Evolutionary conservation across 1,140 invertebrate genomes (phyloP), one percentile per base, ranked within the genome.

Genomic region (Phymastichus coffea): DNA sequence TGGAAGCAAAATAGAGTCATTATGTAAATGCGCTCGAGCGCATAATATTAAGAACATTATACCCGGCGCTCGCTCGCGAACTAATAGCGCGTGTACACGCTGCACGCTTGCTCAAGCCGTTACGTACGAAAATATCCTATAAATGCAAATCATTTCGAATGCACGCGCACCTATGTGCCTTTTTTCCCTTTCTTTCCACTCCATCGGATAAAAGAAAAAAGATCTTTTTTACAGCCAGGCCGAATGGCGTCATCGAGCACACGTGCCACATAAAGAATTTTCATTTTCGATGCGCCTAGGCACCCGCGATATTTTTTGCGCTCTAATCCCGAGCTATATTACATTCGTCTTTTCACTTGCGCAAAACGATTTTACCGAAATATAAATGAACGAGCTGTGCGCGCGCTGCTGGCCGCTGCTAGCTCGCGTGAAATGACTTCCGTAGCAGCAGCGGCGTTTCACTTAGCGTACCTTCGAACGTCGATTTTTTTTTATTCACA

Each of bases 261-360:
- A n/a, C n/a, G n/a, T n/a, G n/a, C n/a, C n/a, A n/a, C n/a, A n/a
- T n/a, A n/a, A n/a, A n/a, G n/a, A n/a, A n/a, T n/a, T n/a, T n/a
- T n/a, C n/a, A n/a, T n/a, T n/a, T n/a, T n/a, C n/a, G n/a, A n/a
- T n/a, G n/a, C n/a, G n/a, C n/a, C n/a, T n/a, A n/a, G n/a, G n/a
- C n/a, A n/a, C n/a, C n/a, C n/a, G n/a, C n/a, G n/a, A n/a, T n/a
- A n/a, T 69, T 63, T 67, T 41, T 64, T 65, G 56, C 64, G 61
- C 63, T 63, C 52, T 73, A 74, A 75, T 75, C 70, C 68, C 59
- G 54, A 67, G 67, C 65, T 73, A 74, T n/a, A n/a, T 76, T 70
- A 68, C 68, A 53, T 60, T 57, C 63, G 66, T 71, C 70, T 63
- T 63, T 75, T 64, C 44, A 25, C 58, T 43, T 55, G 46, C 47